phyloP scores from a whole-genome alignment of 2,888 invertebrate genomes.

The Encarsia formosa region DNA sequence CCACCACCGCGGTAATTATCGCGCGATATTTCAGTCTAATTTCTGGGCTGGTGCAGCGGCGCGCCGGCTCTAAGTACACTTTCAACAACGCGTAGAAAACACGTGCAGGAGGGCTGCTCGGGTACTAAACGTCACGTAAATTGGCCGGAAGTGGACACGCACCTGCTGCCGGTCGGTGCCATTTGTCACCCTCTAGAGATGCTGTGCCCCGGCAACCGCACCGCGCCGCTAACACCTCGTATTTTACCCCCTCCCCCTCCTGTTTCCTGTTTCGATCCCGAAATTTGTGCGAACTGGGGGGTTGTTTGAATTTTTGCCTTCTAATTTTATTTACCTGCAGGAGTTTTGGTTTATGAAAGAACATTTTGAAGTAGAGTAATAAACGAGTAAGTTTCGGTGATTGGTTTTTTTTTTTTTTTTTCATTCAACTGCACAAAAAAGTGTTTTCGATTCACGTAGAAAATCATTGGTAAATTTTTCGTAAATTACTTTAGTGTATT shows the following conservation, averaged over 20 bases:
- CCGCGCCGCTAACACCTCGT: slow-evolving; percentile 16
- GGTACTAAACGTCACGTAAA: slow-evolving; percentile 31
- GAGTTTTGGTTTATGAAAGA: neutral
- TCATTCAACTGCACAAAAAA: too few relatives aligned
- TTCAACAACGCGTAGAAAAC: slow-evolving; percentile 6
- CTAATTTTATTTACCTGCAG: neutral
- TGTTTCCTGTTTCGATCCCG: neutral
- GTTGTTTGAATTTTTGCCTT: neutral
- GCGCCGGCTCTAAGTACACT: neutral
- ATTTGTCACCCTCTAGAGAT: slow-evolving; percentile 15
- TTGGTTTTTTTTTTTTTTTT: neutral
- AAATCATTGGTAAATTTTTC: too few relatives aligned
- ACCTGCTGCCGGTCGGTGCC: slow-evolving; percentile 3
- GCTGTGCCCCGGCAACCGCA: neutral
- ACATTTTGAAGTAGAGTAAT: too few relatives aligned
- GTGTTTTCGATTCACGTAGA: too few relatives aligned
- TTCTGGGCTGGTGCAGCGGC: neutral
- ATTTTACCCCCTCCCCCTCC: neutral
- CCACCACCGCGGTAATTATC: too few relatives aligned
- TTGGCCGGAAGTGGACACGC: slow-evolving; percentile 30
- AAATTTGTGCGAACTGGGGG: neutral
- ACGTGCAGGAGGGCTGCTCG: neutral
- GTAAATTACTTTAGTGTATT: too few relatives aligned
- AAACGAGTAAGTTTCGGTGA: too few relatives aligned
- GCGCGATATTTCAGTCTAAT: slow-evolving; percentile 21